Base-by-base conservation (phyloP, 2,113 vertebrate genomes). In the Benthochromis sp. region DNA sequence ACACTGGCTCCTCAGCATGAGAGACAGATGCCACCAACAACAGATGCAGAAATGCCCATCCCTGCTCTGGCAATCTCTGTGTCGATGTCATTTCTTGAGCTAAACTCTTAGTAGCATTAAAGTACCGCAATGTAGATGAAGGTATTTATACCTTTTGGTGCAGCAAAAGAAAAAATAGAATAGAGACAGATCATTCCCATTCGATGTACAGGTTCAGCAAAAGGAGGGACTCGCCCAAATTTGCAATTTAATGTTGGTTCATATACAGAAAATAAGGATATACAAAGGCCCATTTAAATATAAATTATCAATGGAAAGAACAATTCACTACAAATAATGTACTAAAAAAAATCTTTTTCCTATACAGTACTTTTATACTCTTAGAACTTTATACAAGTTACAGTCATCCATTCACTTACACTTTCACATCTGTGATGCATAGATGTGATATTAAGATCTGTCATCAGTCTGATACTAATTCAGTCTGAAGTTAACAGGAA, bases 1-100 rank as follows among this genome's bases (percentile, higher is more conserved):
- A 84, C 6, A 24, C 12, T 21, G 11, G 3, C 4, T 84, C 53
- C 8, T 84, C 21, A 59, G 69, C 52, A 3, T 21, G 4, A 47
- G 69, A 78, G 6, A 34, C 29, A 59, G 38, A 78, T 6, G 40
- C 52, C 17, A 91, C 29, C 24, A 95, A 31, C 21, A 93, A 16
- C 2, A 96, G 34, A 2, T 92, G 88, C 13, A 94, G 71, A 13
- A 94, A 45, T 43, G 83, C 81, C 84, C 90, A 92, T 9, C 89
- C 86, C 69, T 89, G 52, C 53, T 91, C 88, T 50, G 89, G 59
- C 93, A 86, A 92, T 14, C 19, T 90, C 34, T 88, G 85, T 84
- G 89, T 8, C 0, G 45, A 3, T 17, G 14, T 17, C 45, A 47
- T 47, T 47, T 47, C 45, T 47, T 47, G 45, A 47, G 16, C 45